Evolutionary conservation across 2,113 vertebrate genomes (phyloP).

Genomic region (Rhabdomys dilectus): DNA sequence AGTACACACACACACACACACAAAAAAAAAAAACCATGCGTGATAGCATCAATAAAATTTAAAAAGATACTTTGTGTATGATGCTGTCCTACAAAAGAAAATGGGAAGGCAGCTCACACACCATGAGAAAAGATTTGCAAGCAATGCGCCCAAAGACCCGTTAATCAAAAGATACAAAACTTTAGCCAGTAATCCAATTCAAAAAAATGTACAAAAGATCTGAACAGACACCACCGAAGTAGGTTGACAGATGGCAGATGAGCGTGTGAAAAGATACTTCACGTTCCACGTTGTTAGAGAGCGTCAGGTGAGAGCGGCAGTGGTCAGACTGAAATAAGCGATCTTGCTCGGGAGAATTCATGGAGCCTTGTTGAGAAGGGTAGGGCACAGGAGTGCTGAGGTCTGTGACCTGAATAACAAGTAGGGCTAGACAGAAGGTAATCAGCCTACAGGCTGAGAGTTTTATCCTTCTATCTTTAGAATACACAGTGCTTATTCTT

Average conservation of each 20-base stretch:
- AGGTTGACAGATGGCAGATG: background rate
- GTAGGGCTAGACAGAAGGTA: background rate
- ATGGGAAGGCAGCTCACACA: background rate
- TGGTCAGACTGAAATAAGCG: background rate
- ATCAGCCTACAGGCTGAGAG: background rate
- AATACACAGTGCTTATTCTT: background rate
- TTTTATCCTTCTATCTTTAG: background rate
- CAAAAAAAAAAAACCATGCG: no score
- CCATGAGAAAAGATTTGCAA: background rate
- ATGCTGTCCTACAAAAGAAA: background rate
- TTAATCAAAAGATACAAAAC: background rate
- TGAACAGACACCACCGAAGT: background rate
- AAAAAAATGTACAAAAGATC: background rate
- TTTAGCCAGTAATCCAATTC: background rate
- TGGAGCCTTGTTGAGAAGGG: background rate
- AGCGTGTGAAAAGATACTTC: background rate
- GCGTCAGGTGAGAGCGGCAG: background rate
- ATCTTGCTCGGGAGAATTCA: background rate
- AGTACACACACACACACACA: no score
- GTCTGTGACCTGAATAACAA: background rate
- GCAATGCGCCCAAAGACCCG: background rate
- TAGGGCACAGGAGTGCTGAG: background rate
- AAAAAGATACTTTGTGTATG: background rate
- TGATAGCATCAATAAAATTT: background rate
- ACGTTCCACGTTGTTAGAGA: background rate